A percentile compares a stretch with the other conserved stretches of the same genome.
These are phyloP conservation scores for Syngnathus rostellatus DNA, from an alignment of 2,797 vertebrate species.

Conservation along the genomic window DNA sequence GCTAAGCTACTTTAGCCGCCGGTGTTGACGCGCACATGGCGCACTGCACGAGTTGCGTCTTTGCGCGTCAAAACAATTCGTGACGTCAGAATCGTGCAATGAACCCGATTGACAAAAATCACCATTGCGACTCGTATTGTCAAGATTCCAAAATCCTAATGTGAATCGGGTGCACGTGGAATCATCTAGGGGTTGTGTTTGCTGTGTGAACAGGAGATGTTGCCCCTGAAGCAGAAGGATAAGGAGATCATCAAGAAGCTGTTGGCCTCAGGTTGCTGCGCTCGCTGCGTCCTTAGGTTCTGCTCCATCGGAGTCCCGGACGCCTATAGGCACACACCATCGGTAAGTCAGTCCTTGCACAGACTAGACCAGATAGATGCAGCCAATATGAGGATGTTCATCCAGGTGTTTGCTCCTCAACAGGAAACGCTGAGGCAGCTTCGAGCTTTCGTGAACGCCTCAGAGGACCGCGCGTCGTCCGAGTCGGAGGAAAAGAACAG, in stretches of 20 bases:
- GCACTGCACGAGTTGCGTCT: background rate
- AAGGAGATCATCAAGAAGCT: constrained; percentile 73
- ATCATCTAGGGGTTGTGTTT: background rate
- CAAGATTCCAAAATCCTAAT: too few species aligned
- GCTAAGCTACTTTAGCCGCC: background rate
- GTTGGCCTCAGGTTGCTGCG: constrained; percentile 77
- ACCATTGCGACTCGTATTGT: background rate
- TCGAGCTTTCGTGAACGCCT: constrained; percentile 52
- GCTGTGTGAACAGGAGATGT: constrained; percentile 61
- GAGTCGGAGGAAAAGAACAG: constrained; percentile 9
- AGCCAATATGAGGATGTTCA: background rate
- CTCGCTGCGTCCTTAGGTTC: constrained; percentile 86
- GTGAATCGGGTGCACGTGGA: background rate
- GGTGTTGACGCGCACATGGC: background rate
- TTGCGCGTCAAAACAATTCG: background rate
- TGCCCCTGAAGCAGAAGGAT: constrained; percentile 78
- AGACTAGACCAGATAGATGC: too few species aligned
- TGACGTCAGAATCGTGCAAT: background rate
- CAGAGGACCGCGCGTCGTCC: constrained; percentile 15
- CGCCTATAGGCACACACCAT: constrained; percentile 67
- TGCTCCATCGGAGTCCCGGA: constrained; percentile 77
- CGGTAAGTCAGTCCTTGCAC: constrained; percentile 39
- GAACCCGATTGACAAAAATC: background rate
- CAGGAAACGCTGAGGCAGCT: constrained; percentile 77
- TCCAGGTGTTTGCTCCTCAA: background rate